A percentile compares a stretch with the other conserved stretches of the same genome.
Conservation (phyloP, 2,113 vertebrate species). For the Muscicapa adusta region DNA sequence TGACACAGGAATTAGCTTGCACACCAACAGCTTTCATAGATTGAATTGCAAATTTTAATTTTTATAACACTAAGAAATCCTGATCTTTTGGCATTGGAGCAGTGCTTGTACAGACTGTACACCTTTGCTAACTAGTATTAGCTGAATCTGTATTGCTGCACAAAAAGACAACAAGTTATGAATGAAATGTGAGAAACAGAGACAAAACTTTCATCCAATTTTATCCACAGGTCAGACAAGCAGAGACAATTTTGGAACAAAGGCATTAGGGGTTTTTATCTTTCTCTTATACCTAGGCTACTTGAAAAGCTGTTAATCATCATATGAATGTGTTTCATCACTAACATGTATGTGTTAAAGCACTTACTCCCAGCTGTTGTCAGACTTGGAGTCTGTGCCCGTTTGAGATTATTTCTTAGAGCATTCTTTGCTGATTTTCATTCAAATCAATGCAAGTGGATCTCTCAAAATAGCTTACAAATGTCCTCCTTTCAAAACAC, state of each 20-base stretch:
- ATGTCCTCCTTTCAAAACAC: conserved; percentile 43
- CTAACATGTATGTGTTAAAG: neutral
- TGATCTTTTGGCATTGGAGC: neutral
- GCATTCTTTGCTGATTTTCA: conserved; percentile 42
- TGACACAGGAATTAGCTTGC: neutral
- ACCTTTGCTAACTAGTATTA: neutral
- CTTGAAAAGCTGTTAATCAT: conserved; percentile 18
- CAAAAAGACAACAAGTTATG: neutral
- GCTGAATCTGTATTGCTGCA: neutral
- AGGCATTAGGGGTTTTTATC: neutral
- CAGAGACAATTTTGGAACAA: neutral
- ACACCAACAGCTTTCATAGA: neutral
- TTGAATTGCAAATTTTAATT: neutral
- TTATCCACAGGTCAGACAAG: neutral
- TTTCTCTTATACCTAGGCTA: neutral
- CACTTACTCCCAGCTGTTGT: conserved; percentile 7
- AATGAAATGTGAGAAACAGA: neutral
- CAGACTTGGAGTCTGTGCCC: neutral
- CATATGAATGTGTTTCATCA: neutral
- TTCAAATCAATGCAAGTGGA: conserved; percentile 46
- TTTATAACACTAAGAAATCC: neutral
- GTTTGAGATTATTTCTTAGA: conserved; percentile 19
- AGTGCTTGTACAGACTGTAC: neutral
- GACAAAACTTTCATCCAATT: neutral
- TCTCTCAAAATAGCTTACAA: conserved; percentile 50